phyloP scores from a whole-genome alignment of 2,113 vertebrate species.

The Gallinago jamesoni region DNA sequence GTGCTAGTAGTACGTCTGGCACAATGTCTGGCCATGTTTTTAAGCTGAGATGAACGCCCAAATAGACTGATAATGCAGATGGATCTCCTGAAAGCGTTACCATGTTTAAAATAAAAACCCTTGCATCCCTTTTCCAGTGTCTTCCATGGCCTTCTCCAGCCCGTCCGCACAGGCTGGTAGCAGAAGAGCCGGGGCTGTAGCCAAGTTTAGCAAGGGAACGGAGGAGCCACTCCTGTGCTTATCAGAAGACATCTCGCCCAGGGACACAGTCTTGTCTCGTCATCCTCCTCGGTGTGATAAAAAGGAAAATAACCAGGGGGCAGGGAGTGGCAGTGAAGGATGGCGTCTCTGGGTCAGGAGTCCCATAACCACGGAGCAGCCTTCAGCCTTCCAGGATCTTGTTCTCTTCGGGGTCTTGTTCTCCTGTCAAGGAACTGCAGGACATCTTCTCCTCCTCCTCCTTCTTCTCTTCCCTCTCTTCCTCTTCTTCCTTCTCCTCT shows the following conservation, averaged over 20 bases:
- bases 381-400: not conserved
- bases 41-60: not conserved
- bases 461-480: not conserved
- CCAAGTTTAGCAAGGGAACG: not conserved
- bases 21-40: not conserved
- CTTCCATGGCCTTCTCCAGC: rapidly evolving
- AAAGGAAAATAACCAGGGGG: not conserved
- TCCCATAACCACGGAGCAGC: rapidly evolving
- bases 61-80: not conserved
- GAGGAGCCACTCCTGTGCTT: not conserved
- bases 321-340: not conserved
- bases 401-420: not conserved
- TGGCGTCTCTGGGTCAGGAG: not conserved
- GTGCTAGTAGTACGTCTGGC: not conserved
- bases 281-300: not conserved
- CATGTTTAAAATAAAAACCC: not conserved
- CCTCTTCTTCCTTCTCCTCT: no score
- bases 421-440: not conserved
- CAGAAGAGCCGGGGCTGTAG: not conserved
- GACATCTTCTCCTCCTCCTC: not conserved
- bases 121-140: not conserved
- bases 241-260: not conserved
- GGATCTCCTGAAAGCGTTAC: not conserved
- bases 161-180: not conserved
- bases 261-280: not conserved